Conservation (phyloP, 1,140 invertebrate genomes). For the Drosophila persimilis region DNA sequence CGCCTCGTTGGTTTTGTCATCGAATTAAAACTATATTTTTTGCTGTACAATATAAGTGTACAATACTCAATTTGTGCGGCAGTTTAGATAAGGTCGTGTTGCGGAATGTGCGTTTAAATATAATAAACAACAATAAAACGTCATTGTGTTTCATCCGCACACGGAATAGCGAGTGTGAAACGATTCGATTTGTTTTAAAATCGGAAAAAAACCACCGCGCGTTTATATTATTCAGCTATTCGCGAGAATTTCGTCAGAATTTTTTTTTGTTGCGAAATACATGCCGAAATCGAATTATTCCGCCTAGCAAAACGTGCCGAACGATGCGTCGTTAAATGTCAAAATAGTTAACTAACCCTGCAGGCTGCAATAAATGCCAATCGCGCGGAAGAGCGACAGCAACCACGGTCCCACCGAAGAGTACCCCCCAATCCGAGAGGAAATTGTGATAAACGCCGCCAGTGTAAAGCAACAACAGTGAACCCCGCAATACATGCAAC, state of each 20-base stretch:
- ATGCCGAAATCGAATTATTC: constrained; percentile 30
- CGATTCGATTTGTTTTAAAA: constrained; percentile 78
- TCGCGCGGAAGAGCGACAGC: constrained; percentile 62
- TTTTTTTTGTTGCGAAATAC: constrained; percentile 38
- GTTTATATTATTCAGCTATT: constrained; percentile 47
- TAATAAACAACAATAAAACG: too few relatives aligned
- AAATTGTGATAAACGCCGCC: constrained; percentile 51
- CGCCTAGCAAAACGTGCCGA: constrained; percentile 7
- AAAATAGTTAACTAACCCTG: constrained; percentile 56
- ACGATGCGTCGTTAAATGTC: constrained; percentile 48
- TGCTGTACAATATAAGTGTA: too few relatives aligned
- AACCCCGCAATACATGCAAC: constrained; percentile 36
- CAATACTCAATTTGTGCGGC: too few relatives aligned
- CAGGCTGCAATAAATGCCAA: constrained; percentile 49
- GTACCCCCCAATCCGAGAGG: constrained; percentile 24
- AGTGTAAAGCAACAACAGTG: constrained; percentile 34
- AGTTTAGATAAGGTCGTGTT: too few relatives aligned
- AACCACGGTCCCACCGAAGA: constrained; percentile 11
- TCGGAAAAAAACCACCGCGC: constrained; percentile 48
- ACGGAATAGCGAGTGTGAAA: constrained; percentile 36
- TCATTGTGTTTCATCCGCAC: constrained; percentile 29
- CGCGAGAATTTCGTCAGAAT: constrained; percentile 59
- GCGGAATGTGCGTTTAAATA: too few relatives aligned
- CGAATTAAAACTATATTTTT: too few relatives aligned
- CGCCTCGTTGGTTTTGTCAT: too few relatives aligned